Evolutionary conservation across 30 jellyfish, hydroid and myxozoan genomes (phyloP).

Genomic region (Pelagia noctiluca): DNA sequence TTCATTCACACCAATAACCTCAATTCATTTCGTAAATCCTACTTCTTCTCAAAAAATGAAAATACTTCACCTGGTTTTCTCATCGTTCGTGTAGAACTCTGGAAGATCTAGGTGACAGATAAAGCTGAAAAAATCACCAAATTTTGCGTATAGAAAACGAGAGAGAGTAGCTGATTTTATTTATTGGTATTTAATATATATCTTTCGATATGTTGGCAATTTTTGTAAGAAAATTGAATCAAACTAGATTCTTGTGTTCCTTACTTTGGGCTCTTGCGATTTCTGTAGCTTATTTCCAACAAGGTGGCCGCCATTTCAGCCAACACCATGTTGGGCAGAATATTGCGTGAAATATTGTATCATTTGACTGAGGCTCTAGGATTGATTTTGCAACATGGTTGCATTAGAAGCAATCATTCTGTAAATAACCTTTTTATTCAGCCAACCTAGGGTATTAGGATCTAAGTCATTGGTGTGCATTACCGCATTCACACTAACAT

Average conservation of each 20-base stretch:
- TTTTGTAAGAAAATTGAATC: neutral
- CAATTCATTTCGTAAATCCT: neutral
- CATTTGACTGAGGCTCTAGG: no score
- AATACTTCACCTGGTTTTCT: constrained; percentile 69
- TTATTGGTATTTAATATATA: neutral
- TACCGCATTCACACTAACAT: no score
- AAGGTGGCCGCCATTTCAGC: no score
- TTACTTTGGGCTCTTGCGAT: neutral
- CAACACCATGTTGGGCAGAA: no score
- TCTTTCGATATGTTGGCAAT: neutral
- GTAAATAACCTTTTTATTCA: no score
- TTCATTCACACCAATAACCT: neutral
- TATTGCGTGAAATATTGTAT: no score
- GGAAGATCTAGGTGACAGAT: constrained; percentile 48
- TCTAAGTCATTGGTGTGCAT: no score
- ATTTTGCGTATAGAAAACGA: neutral
- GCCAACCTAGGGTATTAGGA: no score
- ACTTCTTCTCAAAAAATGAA: neutral
- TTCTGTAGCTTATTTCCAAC: neutral
- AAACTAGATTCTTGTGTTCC: neutral
- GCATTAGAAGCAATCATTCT: no score
- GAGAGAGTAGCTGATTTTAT: neutral
- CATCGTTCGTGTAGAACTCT: constrained; percentile 85
- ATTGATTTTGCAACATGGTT: no score
- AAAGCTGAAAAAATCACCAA: constrained; percentile 33